Evolutionary conservation across 2,888 invertebrate genomes (phyloP), one percentile per base, ranked within the genome.

Genomic region (Trichopoda pennipes): DNA sequence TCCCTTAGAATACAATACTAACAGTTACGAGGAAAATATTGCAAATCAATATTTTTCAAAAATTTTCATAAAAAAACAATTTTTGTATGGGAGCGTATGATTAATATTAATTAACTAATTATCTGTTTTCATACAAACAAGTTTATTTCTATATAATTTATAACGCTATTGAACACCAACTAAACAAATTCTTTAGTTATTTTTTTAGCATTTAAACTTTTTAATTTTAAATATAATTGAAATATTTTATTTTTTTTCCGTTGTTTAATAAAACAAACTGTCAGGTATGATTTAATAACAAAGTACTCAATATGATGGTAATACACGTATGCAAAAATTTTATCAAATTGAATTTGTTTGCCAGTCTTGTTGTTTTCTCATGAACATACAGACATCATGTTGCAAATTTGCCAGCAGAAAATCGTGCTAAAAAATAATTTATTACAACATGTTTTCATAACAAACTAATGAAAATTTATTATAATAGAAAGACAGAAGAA

Each of bases 391-490:
- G 7, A 38, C 47, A n/a, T 21, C 42, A 51, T 47, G 56, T 58
- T 58, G 56, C 32, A 64, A 64, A 17, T 28, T 35, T 32, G n/a
- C 16, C 19, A 16, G 19, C 7, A 49, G 23, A 19, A 58, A 49
- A 58, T 51, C 56, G 70, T 72, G 51, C 72, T 66, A 63, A 7
- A 74, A 68, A 69, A 74, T 74, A 73, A 74, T 80, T 74, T 74
- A 80, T 80, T 68, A 63, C 68, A 80, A 80, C 80, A 74, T 66
- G 74, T 69, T 80, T 69, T 80, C 55, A 74, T 56, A 63, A 74
- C 69, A 61, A 80, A 69, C 55, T 63, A 80, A 74, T 80, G 47
- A 68, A 80, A 69, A 74, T 69, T 68, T 69, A 69, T 74, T 49
- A 51, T 63, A n/a, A 38, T 38, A 12, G 12, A 38, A 38, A 38